Base-by-base conservation (phyloP, 2,888 invertebrate species). In the Margaritifera margaritifera region DNA sequence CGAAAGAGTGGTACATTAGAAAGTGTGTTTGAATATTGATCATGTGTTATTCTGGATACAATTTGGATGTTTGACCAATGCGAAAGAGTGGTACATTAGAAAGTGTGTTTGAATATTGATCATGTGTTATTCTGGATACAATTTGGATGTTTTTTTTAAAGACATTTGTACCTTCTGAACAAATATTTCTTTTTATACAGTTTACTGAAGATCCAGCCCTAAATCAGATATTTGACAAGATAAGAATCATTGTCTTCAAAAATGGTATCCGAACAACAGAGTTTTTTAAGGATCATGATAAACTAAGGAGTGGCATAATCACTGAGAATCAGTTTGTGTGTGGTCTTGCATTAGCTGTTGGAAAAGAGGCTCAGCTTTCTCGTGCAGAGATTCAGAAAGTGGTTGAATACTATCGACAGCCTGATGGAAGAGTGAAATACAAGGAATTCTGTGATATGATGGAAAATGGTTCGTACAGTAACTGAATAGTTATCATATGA, bases 271-370 rank as follows among this genome's bases (percentile, higher is more conserved):
- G 90, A 52, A 87, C 87, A 20, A 82, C 81, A 31, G 90, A 90
- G 72, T 90, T 89, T 73, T 90, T 90, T 80, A 87, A 84, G 72
- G 90, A 89, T 71, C 87, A 88, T 67, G 89, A 89, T 80, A 86
- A 86, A 71, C 82, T 89, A 31, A 74, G 89, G 8, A 86, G 85
- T 74, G 88, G 88, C 0, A 77, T 87, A n/a, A 87, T 90, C 64
- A 89, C 89, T 50, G 89, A 89, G 74, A 86, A 87, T 70, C 90
- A 90, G 84, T 90, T 90, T 82, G 76, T 86, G 20, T 87, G 89
- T 80, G 89, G 88, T 15, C 80, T 90, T 25, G 83, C 86, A 8
- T 76, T 88, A 57, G 88, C 88, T 56, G 84, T 87, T 54, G 89
- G 89, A 19, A 89, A 89, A 71, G 88, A 89, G 73, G 88, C 89